Conservation (phyloP, 2,888 invertebrate genomes). For the Automeris io region DNA sequence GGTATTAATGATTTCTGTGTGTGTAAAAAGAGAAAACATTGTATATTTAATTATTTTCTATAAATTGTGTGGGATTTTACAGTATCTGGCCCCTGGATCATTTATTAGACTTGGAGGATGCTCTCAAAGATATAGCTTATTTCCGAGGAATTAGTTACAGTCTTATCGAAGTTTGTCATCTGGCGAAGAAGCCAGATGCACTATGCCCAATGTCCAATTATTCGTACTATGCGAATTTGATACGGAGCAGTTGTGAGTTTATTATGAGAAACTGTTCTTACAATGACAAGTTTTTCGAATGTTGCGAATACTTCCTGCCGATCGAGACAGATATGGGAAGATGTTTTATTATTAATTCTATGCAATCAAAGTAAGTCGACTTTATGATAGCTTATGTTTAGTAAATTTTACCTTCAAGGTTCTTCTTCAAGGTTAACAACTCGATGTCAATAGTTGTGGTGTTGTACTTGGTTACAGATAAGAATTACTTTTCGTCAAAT, state of each 20-base stretch:
- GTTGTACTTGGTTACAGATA: no score
- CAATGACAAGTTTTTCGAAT: constrained; percentile 71
- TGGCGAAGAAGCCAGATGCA: constrained; percentile 53
- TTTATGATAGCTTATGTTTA: no score
- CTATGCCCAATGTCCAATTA: constrained; percentile 79
- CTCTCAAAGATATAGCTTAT: constrained; percentile 81
- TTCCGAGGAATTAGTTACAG: constrained; percentile 82
- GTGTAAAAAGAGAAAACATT: no score
- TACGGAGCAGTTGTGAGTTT: constrained; percentile 69
- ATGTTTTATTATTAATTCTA: constrained; percentile 79
- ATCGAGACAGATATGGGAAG: constrained; percentile 78
- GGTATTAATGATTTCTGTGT: no score
- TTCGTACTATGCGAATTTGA: constrained; percentile 74
- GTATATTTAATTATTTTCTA: no score
- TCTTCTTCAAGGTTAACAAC: no score
- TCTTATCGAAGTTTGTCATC: constrained; percentile 78
- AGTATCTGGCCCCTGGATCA: constrained; percentile 82
- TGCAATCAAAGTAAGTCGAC: constrained; percentile 72
- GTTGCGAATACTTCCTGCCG: constrained; percentile 79
- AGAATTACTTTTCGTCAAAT: no score
- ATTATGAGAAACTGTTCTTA: constrained; percentile 73
- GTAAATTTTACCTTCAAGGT: no score
- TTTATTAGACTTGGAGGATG: constrained; percentile 82
- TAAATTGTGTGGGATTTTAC: constrained; percentile 14
- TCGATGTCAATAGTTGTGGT: no score